Evolutionary conservation across 2,888 invertebrate genomes (phyloP), one percentile per base, ranked within the genome.

Genomic region (Drosophila seclusa): DNA sequence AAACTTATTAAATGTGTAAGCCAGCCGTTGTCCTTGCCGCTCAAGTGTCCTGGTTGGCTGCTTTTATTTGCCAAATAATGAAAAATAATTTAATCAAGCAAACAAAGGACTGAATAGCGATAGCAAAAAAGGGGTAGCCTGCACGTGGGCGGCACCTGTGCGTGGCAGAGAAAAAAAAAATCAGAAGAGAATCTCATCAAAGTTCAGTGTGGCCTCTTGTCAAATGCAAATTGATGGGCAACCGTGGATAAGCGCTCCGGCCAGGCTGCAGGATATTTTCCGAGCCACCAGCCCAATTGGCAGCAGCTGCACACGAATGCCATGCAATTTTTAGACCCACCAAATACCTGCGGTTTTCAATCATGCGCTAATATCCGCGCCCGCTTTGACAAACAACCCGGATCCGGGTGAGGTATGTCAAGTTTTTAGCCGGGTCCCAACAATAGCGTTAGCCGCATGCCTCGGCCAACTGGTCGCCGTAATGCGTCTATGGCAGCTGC

Each of bases 51-150:
- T 76, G 60, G 59, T 50, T 66, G 73, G 40, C 45, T 45, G 58
- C 74, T 81, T 77, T 90, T 77, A 82, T 80, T 91, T 78, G 83
- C 66, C 86, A 85, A 89, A 89, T 89, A 90, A 87, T 89, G 87
- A 90, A 87, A 87, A 87, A 87, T 87, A 90, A 87, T 87, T 90
- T 90, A 87, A 87, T 90, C 87, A 87, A 88, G 91, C 82, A 73
- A 78, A 87, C 91, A 90, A 89, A 90, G 60, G 82, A 29, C 63
- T 49, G 48, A 62, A 29, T 32, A 40, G 34, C 59, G 52, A 63
- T 62, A 68, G 65, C 64, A 68, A 76, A 71, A 79, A 72, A 78
- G 72, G 65, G 71, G 54, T 68, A 61, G 50, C 57, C 67, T 53
- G 57, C 75, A 75, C 67, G 38, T 65, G 49, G 50, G 38, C 54